A percentile compares a stretch with the other conserved stretches of the same genome.
phyloP scores from a whole-genome alignment of 92 coral and sea anemone genomes.

The Phenganax marumi region DNA sequence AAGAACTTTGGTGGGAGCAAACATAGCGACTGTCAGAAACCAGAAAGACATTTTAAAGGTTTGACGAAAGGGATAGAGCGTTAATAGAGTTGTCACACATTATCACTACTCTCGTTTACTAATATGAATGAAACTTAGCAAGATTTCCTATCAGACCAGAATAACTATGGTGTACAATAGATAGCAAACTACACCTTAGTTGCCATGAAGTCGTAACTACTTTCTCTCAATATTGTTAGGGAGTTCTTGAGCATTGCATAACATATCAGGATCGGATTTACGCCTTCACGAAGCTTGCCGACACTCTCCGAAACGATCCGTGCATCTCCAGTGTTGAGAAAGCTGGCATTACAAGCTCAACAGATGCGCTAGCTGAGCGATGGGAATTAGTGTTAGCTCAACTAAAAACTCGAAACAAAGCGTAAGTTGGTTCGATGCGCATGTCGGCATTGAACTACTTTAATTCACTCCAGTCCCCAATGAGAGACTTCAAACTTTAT shows the following conservation, averaged over 20 bases:
- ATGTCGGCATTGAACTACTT: neutral
- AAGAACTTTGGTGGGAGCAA: slow-evolving; percentile 27
- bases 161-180: too few relatives aligned
- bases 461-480: neutral
- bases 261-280: slow-evolving; percentile 22
- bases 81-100: neutral
- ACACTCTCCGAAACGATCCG: slow-evolving; percentile 31
- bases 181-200: neutral
- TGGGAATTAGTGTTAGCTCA: slow-evolving; percentile 41
- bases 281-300: slow-evolving; percentile 31
- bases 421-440: slow-evolving; percentile 31
- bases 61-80: neutral
- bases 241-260: slow-evolving; percentile 25
- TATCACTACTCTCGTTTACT: neutral
- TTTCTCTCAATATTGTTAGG: slow-evolving; percentile 2
- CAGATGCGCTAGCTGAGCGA: slow-evolving; percentile 36
- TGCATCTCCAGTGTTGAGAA: slow-evolving; percentile 34
- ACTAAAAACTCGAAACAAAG: slow-evolving; percentile 37
- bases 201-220: neutral
- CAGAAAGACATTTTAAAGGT: slow-evolving; percentile 31
- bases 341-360: slow-evolving; percentile 21
- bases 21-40: slow-evolving; percentile 18
- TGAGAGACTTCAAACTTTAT: neutral
- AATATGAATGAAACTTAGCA: neutral
- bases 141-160: neutral